phyloP scores from a whole-genome alignment of 2,888 invertebrate species.

The Bursaphelenchus okinawaensis region DNA sequence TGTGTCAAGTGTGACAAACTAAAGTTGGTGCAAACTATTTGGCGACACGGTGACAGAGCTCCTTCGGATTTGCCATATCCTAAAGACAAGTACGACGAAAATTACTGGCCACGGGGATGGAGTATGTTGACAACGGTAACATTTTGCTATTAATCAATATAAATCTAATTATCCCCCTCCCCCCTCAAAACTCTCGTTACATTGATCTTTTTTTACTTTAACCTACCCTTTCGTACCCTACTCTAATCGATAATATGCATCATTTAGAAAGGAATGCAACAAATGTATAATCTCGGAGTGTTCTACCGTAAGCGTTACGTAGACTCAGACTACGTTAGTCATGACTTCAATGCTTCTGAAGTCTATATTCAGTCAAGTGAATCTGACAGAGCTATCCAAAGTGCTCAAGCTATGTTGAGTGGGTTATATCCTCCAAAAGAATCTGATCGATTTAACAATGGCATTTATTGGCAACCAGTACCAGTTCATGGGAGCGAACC shows the following conservation, averaged over 20 bases:
- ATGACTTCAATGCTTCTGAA: conserved; percentile 24
- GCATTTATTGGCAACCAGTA: conserved; percentile 17
- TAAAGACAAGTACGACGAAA: conserved; percentile 38
- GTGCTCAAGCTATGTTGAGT: conserved; percentile 22
- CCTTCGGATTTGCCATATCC: conserved; percentile 38
- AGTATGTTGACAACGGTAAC: conserved; percentile 46
- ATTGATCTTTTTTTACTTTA: not conserved
- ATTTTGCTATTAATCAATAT: no score
- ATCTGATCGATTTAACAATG: conserved; percentile 12
- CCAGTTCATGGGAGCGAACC: conserved; percentile 10
- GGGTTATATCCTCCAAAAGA: conserved; percentile 17
- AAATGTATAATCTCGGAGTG: conserved; percentile 30
- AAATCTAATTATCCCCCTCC: no score
- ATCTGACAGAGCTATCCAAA: conserved; percentile 24
- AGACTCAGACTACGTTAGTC: conserved; percentile 12
- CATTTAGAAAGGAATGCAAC: conserved; percentile 32
- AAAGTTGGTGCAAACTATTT: conserved; percentile 26
- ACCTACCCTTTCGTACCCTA: conserved; percentile 7
- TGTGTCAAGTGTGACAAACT: no score
- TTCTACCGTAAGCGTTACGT: conserved; percentile 29
- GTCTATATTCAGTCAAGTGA: conserved; percentile 29
- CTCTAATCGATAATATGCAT: no score
- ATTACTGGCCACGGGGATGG: conserved; percentile 49
- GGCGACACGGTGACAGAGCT: conserved; percentile 29
- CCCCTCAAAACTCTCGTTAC: no score